These are phyloP conservation scores for Megastigmus dorsalis DNA, from an alignment of 2,888 invertebrate genomes.

Conservation along the genomic window DNA sequence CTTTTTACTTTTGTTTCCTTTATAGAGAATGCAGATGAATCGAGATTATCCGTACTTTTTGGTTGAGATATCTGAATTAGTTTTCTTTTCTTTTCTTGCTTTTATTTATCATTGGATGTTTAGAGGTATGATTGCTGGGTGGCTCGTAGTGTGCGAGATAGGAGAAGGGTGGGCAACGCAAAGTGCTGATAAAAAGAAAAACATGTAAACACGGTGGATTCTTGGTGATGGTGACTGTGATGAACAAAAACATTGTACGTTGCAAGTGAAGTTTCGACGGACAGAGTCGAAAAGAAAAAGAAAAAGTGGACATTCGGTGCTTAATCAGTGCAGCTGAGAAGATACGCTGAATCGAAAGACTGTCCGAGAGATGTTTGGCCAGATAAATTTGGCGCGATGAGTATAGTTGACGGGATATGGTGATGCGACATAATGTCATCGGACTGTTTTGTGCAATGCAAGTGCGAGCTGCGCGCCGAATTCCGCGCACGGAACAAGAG, in stretches of 20 bases:
- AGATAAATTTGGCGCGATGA: no score
- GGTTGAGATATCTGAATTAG: no score
- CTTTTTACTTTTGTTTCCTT: no score
- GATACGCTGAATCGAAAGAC: background rate
- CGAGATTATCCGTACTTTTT: background rate
- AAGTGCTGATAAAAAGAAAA: no score
- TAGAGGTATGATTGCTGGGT: background rate
- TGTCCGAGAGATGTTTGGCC: no score
- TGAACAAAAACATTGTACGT: no score
- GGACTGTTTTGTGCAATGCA: background rate
- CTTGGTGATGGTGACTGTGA: slow-evolving; percentile 44
- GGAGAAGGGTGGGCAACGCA: background rate
- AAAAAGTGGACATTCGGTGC: slow-evolving; percentile 11
- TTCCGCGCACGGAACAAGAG: no score
- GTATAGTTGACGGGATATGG: background rate
- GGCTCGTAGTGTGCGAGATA: background rate
- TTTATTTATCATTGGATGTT: background rate
- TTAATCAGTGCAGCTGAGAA: slow-evolving; percentile 25
- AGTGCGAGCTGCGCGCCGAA: slow-evolving; percentile 45
- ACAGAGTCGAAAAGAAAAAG: background rate
- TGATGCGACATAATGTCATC: background rate
- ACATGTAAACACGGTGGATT: background rate
- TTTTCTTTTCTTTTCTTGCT: background rate
- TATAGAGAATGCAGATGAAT: background rate
- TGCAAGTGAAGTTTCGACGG: slow-evolving; percentile 34